A percentile compares a stretch with the other conserved stretches of the same genome.
phyloP scores from a whole-genome alignment of 2,113 vertebrate species.

The Caracal caracal region DNA sequence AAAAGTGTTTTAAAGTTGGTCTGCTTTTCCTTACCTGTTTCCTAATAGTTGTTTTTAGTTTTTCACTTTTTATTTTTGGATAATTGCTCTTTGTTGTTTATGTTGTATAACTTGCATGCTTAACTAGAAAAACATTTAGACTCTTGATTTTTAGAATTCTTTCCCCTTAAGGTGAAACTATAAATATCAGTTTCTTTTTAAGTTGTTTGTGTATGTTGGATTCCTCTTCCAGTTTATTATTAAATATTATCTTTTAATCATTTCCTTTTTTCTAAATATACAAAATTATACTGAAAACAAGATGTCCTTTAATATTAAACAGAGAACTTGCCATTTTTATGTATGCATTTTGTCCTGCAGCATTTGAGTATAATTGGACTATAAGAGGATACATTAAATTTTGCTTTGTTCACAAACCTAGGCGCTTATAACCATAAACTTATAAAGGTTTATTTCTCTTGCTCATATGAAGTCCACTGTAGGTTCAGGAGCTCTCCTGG shows the following conservation, averaged over 20 bases:
- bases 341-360: slow-evolving; percentile 42
- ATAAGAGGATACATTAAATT: slow-evolving; percentile 28
- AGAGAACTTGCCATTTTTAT: background rate
- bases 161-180: background rate
- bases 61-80: slow-evolving; percentile 45
- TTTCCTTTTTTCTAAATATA: background rate
- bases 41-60: background rate
- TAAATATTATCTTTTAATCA: slow-evolving; percentile 29
- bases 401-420: background rate
- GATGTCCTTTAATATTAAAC: slow-evolving; percentile 18
- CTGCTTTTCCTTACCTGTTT: slow-evolving; percentile 22
- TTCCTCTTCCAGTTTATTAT: slow-evolving; percentile 34
- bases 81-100: background rate
- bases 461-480: background rate
- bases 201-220: slow-evolving; percentile 27
- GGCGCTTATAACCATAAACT: background rate
- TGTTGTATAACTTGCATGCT: slow-evolving; percentile 3
- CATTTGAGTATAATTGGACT: slow-evolving; percentile 41
- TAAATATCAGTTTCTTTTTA: background rate
- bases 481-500: background rate
- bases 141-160: slow-evolving; percentile 55
- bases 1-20: background rate
- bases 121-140: slow-evolving; percentile 29
- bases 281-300: background rate
- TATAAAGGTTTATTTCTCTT: background rate